Evolutionary conservation across 92 coral and sea anemone genomes (phyloP).

Genomic region (Palythoa grandiflora): DNA sequence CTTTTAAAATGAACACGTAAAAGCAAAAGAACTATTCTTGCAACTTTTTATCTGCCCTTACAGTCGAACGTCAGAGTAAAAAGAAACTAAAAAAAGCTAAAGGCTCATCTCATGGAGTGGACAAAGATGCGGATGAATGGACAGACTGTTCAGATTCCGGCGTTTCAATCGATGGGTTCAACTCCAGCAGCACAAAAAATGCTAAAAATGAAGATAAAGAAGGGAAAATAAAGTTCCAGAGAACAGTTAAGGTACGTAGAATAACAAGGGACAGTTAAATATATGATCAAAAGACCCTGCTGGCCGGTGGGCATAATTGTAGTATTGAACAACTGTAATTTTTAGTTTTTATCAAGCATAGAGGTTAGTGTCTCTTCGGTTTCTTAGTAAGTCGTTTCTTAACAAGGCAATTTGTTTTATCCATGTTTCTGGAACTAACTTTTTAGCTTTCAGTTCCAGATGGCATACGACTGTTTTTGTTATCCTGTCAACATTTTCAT

Average conservation of each 20-base stretch:
- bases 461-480: no score
- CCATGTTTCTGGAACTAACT: no score
- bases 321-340: not conserved
- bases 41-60: not conserved
- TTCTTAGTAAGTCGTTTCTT: no score
- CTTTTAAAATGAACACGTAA: no score
- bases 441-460: no score
- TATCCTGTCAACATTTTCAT: no score
- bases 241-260: not conserved
- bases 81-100: not conserved
- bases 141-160: slow-evolving; percentile 7
- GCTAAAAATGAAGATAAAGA: not conserved
- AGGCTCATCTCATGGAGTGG: not conserved
- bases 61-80: not conserved
- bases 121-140: not conserved
- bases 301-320: not conserved
- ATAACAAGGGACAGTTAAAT: not conserved
- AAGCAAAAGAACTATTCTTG: no score
- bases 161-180: not conserved
- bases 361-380: no score
- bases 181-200: not conserved
- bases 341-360: no score
- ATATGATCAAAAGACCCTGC: not conserved
- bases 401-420: no score
- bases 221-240: not conserved